phyloP scores from a whole-genome alignment of 1,140 invertebrate genomes.

The Chironomus striatipennis region DNA sequence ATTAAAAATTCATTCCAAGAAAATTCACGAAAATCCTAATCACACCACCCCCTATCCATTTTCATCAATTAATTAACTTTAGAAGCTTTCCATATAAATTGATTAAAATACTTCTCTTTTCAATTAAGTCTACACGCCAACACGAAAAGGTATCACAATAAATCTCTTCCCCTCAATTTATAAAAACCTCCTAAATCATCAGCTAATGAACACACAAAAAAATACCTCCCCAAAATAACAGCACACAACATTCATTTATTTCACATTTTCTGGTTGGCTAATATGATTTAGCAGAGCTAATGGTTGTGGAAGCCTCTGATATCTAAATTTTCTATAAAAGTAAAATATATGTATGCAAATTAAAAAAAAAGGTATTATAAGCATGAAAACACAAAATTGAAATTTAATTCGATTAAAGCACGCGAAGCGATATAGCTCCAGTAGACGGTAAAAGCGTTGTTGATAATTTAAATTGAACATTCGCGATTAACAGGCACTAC shows the following conservation, averaged over 20 bases:
- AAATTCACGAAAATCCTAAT: no score
- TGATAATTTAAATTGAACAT: slow-evolving; percentile 11
- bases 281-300: not conserved
- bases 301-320: not conserved
- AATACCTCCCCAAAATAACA: no score
- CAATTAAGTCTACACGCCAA: no score
- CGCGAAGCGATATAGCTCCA: not conserved
- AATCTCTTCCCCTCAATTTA: no score
- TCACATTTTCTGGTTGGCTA: slow-evolving; percentile 14
- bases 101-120: no score
- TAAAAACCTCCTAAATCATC: no score
- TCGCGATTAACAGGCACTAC: not conserved
- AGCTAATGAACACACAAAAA: no score
- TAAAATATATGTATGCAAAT: not conserved
- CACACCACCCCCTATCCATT: no score
- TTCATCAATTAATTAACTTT: no score
- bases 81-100: no score
- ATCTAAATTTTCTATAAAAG: slow-evolving; percentile 19
- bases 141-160: no score
- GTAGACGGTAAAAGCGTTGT: not conserved
- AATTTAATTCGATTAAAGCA: slow-evolving; percentile 11
- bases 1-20: no score
- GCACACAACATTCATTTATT: not conserved
- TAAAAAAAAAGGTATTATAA: slow-evolving; percentile 11
- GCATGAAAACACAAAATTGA: slow-evolving; percentile 20